Conservation (phyloP, 2,113 vertebrate species). For the Elephantulus edwardii region DNA sequence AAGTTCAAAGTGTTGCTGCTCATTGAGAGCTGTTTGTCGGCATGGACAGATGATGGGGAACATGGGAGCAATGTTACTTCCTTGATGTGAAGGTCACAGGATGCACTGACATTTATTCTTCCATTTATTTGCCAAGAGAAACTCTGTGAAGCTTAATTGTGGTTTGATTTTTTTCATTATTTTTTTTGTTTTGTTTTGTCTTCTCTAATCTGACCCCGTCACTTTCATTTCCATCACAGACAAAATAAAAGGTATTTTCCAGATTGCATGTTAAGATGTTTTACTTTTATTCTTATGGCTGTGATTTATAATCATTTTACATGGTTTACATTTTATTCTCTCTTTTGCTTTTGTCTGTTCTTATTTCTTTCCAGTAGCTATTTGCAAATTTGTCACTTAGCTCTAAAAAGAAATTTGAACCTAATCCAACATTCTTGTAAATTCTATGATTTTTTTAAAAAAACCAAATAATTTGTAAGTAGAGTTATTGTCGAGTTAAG, state of each 20-base stretch:
- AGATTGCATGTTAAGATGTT: background rate
- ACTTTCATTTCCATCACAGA: background rate
- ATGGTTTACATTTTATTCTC: background rate
- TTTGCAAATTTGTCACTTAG: conserved; percentile 67
- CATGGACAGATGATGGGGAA: rapidly evolving
- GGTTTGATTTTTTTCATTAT: too few relatives aligned
- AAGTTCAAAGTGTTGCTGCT: background rate
- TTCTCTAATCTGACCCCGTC: background rate
- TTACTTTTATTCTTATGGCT: background rate
- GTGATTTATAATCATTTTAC: conserved; percentile 1
- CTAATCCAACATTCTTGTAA: conserved; percentile 22
- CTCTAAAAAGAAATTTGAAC: conserved; percentile 64
- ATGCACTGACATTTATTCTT: background rate
- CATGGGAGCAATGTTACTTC: background rate
- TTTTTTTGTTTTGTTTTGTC: background rate
- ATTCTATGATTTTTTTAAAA: conserved; percentile 17
- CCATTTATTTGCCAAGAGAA: background rate
- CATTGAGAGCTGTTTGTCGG: background rate
- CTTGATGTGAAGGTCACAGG: background rate
- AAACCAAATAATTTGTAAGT: conserved; percentile 31
- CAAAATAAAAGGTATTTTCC: background rate
- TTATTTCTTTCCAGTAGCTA: conserved; percentile 44
- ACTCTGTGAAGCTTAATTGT: background rate
- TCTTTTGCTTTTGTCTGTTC: conserved; percentile 46
- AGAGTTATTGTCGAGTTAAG: conserved; percentile 57